phyloP scores from a whole-genome alignment of 2,113 vertebrate species.

The Telmatochromis brichardi region DNA sequence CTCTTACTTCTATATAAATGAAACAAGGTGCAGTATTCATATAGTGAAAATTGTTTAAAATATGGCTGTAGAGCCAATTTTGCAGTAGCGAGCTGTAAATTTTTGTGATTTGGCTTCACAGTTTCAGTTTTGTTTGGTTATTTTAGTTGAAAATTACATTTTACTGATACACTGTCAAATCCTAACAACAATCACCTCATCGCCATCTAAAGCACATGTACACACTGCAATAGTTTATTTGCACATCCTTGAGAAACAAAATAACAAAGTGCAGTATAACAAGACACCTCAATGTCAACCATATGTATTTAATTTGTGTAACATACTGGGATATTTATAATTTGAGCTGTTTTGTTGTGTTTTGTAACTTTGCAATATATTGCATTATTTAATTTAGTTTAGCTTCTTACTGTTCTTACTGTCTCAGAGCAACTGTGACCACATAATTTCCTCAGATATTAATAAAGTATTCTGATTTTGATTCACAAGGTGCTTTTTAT shows the following conservation, averaged over 20 bases:
- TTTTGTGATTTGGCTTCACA: not conserved
- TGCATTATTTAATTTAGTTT: not conserved
- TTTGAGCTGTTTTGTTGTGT: not conserved
- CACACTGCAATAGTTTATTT: not conserved
- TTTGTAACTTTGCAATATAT: not conserved
- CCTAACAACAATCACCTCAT: not conserved
- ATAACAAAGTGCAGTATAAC: not conserved
- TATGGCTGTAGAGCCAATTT: not conserved
- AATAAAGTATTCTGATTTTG: not conserved
- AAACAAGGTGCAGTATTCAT: not conserved
- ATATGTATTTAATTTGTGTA: not conserved
- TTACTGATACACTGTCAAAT: not conserved
- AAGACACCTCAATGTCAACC: not conserved
- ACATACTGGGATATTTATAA: not conserved
- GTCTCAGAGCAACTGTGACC: not conserved
- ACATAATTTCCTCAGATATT: not conserved
- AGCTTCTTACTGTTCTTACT: not conserved
- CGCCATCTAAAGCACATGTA: not conserved
- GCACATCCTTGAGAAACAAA: not conserved
- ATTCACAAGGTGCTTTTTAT: not conserved
- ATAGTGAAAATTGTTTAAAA: not conserved
- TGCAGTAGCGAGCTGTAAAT: not conserved
- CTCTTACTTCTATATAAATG: not conserved
- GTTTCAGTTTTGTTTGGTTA: not conserved
- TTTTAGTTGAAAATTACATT: not conserved